Percentiles rank a stretch among this genome's conserved stretches.
These are phyloP conservation scores for Zophobas morio DNA, from an alignment of 1,140 invertebrate species.

Conservation along the genomic window DNA sequence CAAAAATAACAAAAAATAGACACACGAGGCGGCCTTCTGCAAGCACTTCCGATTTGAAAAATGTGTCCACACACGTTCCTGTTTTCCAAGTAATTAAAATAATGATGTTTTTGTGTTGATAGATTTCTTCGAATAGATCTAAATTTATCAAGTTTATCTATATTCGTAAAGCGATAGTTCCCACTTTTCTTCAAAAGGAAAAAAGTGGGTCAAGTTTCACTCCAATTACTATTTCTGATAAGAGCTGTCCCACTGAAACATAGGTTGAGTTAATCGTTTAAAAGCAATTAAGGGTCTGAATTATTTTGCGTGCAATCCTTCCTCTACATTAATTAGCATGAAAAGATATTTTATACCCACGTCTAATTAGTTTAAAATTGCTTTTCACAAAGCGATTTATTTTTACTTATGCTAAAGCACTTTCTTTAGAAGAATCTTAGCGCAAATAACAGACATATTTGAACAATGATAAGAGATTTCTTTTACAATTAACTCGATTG, in stretches of 20 bases:
- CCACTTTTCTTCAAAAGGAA: conserved; percentile 1
- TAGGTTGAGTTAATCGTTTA: background rate
- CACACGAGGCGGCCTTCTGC: conserved; percentile 53
- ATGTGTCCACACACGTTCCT: conserved; percentile 59
- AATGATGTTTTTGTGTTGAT: conserved; percentile 51
- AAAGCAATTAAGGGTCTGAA: conserved; percentile 21
- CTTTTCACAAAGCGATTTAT: conserved; percentile 1
- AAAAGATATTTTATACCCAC: conserved; percentile 12
- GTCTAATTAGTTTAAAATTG: conserved; percentile 21
- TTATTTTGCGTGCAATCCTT: conserved; percentile 15
- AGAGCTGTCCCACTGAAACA: conserved; percentile 1
- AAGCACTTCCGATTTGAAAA: conserved; percentile 62
- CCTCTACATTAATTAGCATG: background rate
- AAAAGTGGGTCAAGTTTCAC: conserved; percentile 16
- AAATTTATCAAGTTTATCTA: conserved; percentile 38
- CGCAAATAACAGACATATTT: background rate
- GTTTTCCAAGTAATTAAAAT: conserved; percentile 60
- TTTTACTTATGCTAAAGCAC: conserved; percentile 2
- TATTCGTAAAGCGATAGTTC: background rate
- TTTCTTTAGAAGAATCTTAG: conserved; percentile 6
- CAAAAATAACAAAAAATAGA: conserved; percentile 66
- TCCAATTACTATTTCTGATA: background rate
- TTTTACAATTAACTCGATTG: too few species aligned
- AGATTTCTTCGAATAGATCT: conserved; percentile 19
- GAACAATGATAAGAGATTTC: too few species aligned